Evolutionary conservation across 2,113 vertebrate genomes (phyloP).

Genomic region (Hylia prasina): DNA sequence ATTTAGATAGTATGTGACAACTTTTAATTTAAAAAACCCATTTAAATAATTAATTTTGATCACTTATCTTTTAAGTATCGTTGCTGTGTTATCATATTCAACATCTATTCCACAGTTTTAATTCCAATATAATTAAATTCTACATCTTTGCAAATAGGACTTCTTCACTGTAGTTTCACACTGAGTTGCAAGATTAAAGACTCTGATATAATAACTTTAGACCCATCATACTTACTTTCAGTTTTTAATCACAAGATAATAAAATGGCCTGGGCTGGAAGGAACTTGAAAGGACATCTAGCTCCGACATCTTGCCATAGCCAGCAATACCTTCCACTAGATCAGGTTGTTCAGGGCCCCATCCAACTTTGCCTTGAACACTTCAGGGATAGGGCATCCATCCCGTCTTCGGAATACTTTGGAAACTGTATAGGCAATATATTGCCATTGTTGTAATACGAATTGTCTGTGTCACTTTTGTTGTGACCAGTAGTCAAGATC

Average conservation of each 20-base stretch:
- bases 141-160: not conserved
- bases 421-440: not conserved
- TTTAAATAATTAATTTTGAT: not conserved
- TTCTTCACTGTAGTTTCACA: not conserved
- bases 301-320: not conserved
- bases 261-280: not conserved
- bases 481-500: not conserved
- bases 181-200: not conserved
- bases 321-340: not conserved
- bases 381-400: not conserved
- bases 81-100: not conserved
- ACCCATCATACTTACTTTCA: not conserved
- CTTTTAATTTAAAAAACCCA: rapidly evolving
- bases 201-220: not conserved
- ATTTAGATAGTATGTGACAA: not conserved
- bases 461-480: not conserved
- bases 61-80: not conserved
- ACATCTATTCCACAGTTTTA: not conserved
- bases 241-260: not conserved
- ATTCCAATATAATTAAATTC: not conserved
- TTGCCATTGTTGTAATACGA: not conserved
- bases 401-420: not conserved
- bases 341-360: not conserved
- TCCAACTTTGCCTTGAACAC: not conserved
- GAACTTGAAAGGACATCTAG: not conserved